A percentile compares a stretch with the other conserved stretches of the same genome.
Conservation (phyloP, 2,888 invertebrate species). For the Augochlorella aurata region DNA sequence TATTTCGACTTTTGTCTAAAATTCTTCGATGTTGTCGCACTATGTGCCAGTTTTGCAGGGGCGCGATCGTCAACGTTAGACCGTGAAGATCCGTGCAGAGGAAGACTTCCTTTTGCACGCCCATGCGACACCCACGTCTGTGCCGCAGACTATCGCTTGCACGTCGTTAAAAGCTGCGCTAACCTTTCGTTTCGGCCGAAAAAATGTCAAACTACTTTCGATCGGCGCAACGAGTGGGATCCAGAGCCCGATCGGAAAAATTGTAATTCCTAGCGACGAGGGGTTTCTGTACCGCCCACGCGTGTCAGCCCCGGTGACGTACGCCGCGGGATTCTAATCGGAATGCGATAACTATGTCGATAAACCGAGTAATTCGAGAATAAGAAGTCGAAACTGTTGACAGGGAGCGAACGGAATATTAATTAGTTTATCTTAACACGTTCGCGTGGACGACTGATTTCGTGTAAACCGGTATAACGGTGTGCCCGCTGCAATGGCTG, state of each 20-base stretch:
- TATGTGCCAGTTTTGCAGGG: no score
- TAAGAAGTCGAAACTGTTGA: slow-evolving; percentile 15
- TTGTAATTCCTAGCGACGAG: slow-evolving; percentile 18
- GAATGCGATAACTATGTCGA: slow-evolving; percentile 42
- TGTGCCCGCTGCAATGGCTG: not conserved
- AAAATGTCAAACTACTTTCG: slow-evolving; percentile 51
- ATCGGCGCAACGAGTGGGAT: slow-evolving; percentile 49
- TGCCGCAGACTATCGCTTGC: slow-evolving; percentile 40
- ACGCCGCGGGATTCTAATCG: slow-evolving; percentile 37
- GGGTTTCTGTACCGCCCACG: slow-evolving; percentile 47
- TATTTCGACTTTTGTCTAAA: no score
- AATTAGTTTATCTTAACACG: slow-evolving; percentile 28
- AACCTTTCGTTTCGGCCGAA: slow-evolving; percentile 47
- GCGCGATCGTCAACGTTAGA: not conserved
- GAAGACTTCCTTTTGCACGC: slow-evolving; percentile 59
- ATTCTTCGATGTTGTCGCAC: no score
- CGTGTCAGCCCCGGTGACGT: slow-evolving; percentile 9
- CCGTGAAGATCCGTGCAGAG: slow-evolving; percentile 42
- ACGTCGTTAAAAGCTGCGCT: slow-evolving; percentile 49
- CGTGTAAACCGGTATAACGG: not conserved
- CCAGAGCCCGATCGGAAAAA: slow-evolving; percentile 13
- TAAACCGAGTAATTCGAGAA: slow-evolving; percentile 26
- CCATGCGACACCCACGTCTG: slow-evolving; percentile 53
- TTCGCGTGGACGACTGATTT: slow-evolving; percentile 3
- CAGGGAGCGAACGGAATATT: slow-evolving; percentile 30